These are phyloP conservation scores for Eupithecia vulgata DNA, from an alignment of 2,888 invertebrate genomes.

Conservation along the genomic window DNA sequence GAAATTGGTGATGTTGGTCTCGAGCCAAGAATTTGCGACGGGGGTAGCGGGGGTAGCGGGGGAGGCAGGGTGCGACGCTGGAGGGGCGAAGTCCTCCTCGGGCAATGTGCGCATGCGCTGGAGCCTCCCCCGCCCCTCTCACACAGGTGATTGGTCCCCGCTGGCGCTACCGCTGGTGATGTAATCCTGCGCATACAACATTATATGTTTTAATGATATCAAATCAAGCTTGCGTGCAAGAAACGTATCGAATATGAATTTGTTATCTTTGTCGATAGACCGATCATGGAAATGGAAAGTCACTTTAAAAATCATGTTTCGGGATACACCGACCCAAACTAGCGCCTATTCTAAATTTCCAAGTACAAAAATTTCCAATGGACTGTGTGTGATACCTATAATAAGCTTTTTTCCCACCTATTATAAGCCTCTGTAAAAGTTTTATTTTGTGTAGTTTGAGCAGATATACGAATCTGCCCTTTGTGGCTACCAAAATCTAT, in stretches of 20 bases:
- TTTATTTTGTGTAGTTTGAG: too few species aligned
- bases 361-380: too few species aligned
- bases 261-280: too few species aligned
- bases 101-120: conserved; percentile 76
- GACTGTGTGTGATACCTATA: too few species aligned
- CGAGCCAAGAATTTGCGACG: conserved; percentile 40
- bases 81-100: conserved; percentile 68
- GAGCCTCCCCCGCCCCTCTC: conserved; percentile 82
- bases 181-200: conserved; percentile 68
- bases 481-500: too few species aligned
- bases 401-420: too few species aligned
- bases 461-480: too few species aligned
- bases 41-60: conserved; percentile 55
- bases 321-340: too few species aligned
- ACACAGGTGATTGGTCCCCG: conserved; percentile 80
- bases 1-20: conserved; percentile 29
- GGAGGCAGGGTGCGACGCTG: conserved; percentile 61
- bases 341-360: too few species aligned
- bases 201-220: background rate
- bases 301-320: too few species aligned
- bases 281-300: too few species aligned
- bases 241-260: background rate
- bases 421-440: too few species aligned
- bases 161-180: conserved; percentile 78
- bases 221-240: background rate